phyloP scores from a whole-genome alignment of 2,797 vertebrate genomes.

The Neosilurus mollespiculum region DNA sequence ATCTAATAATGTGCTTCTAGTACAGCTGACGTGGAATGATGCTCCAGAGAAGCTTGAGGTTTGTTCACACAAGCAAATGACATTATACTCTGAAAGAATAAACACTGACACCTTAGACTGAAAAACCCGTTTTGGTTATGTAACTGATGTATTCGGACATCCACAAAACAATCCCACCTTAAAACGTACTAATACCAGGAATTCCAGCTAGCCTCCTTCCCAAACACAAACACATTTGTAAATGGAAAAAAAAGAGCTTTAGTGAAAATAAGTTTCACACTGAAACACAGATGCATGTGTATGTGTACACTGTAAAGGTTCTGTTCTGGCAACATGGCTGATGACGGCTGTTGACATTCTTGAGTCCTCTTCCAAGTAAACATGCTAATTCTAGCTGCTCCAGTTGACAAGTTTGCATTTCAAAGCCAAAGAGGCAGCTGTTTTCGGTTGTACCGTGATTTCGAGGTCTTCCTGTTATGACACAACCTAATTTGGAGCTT shows the following conservation, averaged over 20 bases:
- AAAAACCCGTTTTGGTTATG: neutral
- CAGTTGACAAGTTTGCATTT: slow-evolving; percentile 47
- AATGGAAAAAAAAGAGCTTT: no score
- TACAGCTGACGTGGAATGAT: neutral
- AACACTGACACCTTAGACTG: neutral
- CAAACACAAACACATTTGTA: neutral
- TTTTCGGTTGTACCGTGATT: slow-evolving; percentile 8
- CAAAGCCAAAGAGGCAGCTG: neutral
- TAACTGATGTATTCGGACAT: neutral
- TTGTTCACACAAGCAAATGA: neutral
- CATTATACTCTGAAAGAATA: neutral
- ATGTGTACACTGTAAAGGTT: neutral
- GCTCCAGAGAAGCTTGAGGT: neutral
- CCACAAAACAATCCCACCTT: neutral
- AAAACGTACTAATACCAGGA: neutral
- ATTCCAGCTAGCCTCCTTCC: neutral
- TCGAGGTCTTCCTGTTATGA: neutral
- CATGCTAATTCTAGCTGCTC: slow-evolving; percentile 36
- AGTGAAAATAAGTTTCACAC: neutral
- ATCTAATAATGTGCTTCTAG: neutral
- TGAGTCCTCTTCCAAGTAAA: slow-evolving; percentile 9
- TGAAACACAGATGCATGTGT: neutral
- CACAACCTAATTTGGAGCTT: neutral
- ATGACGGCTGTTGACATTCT: neutral
- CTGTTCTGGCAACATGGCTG: slow-evolving; percentile 4